These are phyloP conservation scores for Scaptomyza hsui DNA, from an alignment of 1,140 invertebrate genomes.

Conservation along the genomic window DNA sequence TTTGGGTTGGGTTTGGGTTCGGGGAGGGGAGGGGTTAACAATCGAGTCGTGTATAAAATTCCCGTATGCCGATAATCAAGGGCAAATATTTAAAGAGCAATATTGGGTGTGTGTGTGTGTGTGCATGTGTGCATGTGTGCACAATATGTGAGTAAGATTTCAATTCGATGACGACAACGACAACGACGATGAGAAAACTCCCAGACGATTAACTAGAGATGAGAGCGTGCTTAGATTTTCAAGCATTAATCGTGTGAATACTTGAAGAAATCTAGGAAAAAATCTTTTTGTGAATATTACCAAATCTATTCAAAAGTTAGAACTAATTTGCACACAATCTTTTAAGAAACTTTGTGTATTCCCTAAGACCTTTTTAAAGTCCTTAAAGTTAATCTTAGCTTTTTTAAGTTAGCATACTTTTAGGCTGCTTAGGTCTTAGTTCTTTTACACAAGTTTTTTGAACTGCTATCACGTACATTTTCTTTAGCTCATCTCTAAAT, in stretches of 20 bases:
- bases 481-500: conserved; percentile 1
- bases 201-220: conserved; percentile 1
- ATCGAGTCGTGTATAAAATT: conserved; percentile 48
- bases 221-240: not conserved
- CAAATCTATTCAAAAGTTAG: too few species aligned
- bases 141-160: conserved; percentile 45
- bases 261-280: too few species aligned
- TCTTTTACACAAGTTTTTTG: too few species aligned
- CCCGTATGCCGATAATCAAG: conserved; percentile 73
- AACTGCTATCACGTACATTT: not conserved
- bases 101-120: conserved; percentile 1
- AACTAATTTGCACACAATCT: too few species aligned
- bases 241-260: too few species aligned
- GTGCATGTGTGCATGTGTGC: conserved; percentile 40
- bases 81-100: conserved; percentile 79
- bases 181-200: not conserved
- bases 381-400: too few species aligned
- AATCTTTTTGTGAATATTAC: too few species aligned
- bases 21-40: not conserved
- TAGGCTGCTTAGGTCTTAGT: too few species aligned
- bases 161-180: not conserved
- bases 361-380: too few species aligned
- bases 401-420: too few species aligned
- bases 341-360: too few species aligned
- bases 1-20: conserved; percentile 9